These are phyloP conservation scores for Dasysyrphus albostriatus DNA, from an alignment of 2,888 invertebrate genomes.

Conservation along the genomic window DNA sequence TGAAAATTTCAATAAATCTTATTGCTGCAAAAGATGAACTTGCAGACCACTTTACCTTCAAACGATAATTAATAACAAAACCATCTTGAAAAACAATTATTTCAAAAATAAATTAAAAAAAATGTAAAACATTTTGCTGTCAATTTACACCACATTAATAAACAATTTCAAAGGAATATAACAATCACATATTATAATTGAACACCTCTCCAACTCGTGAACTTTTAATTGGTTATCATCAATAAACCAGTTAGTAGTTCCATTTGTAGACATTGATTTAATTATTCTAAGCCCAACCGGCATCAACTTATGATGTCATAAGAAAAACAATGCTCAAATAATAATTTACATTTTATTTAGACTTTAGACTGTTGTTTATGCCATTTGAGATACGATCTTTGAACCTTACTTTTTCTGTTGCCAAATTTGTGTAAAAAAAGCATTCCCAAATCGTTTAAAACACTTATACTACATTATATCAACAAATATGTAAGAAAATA, in stretches of 20 bases:
- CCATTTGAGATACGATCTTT: neutral
- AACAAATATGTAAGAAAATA: neutral
- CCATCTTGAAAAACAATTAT: too few relatives aligned
- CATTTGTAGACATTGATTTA: conserved; percentile 28
- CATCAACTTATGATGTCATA: conserved; percentile 28
- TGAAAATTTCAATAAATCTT: too few relatives aligned
- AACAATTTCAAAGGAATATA: neutral
- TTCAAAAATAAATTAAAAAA: too few relatives aligned
- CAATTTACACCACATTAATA: neutral
- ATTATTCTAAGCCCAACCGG: conserved; percentile 6
- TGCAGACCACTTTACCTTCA: too few relatives aligned
- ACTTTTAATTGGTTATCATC: conserved; percentile 46
- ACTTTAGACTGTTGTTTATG: neutral
- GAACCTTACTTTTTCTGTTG: neutral
- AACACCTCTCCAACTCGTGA: conserved; percentile 45
- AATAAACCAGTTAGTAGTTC: conserved; percentile 14
- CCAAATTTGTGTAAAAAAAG: neutral
- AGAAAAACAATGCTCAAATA: conserved; percentile 1
- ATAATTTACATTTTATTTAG: conserved; percentile 7
- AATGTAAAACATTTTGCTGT: too few relatives aligned
- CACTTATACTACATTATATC: neutral
- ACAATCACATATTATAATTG: conserved; percentile 8
- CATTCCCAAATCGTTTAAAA: neutral
- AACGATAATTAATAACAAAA: too few relatives aligned
- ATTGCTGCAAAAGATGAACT: too few relatives aligned